A percentile compares a stretch with the other conserved stretches of the same genome.
Evolutionary conservation across 2,797 vertebrate genomes (phyloP).

Genomic region (Lagodon rhomboides): DNA sequence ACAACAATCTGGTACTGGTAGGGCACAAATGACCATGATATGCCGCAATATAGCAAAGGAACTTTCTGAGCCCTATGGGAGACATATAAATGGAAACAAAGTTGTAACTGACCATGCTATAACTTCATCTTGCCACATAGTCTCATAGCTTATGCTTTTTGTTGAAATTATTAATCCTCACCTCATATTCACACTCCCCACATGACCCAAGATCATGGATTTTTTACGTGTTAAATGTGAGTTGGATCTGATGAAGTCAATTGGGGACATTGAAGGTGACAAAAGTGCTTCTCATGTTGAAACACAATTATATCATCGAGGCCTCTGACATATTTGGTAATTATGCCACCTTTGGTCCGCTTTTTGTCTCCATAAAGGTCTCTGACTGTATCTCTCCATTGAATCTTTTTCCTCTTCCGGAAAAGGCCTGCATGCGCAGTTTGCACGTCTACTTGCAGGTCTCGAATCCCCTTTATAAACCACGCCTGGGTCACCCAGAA

Average conservation of each 20-base stretch:
- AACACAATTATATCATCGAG: slow-evolving; percentile 63
- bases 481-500: slow-evolving; percentile 57
- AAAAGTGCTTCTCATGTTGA: slow-evolving; percentile 50
- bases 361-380: slow-evolving; percentile 88
- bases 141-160: slow-evolving; percentile 10
- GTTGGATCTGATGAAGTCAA: slow-evolving; percentile 14
- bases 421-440: slow-evolving; percentile 59
- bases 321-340: slow-evolving; percentile 64
- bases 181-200: background rate
- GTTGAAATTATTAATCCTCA: slow-evolving; percentile 12
- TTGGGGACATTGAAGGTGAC: slow-evolving; percentile 28
- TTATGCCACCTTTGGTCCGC: slow-evolving; percentile 79
- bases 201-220: background rate
- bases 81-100: background rate
- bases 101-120: background rate
- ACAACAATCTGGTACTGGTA: background rate
- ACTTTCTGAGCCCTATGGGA: background rate
- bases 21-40: background rate
- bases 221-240: slow-evolving; percentile 14
- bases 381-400: slow-evolving; percentile 73
- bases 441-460: slow-evolving; percentile 38
- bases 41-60: background rate
- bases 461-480: slow-evolving; percentile 82
- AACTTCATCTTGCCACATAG: background rate
- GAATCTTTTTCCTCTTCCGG: slow-evolving; percentile 70